Percentiles rank a stretch among this genome's conserved stretches.
phyloP scores from a whole-genome alignment of 2,113 vertebrate species.

The Brachionichthys hirsutus region DNA sequence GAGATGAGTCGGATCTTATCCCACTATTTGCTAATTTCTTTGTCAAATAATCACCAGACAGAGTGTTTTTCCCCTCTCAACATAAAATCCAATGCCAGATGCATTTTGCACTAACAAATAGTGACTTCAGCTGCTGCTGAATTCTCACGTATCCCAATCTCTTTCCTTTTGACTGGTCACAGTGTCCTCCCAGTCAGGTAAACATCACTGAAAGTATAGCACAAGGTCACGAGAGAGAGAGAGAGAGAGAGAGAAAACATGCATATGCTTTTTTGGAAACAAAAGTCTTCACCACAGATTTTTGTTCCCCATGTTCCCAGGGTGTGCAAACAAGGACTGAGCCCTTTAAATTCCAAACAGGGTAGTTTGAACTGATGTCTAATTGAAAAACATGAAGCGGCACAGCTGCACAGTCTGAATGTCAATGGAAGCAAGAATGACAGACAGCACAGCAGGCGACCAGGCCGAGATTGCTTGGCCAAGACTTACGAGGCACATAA shows the following conservation, averaged over 20 bases:
- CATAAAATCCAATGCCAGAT: neutral
- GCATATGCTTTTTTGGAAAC: neutral
- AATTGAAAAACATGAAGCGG: conserved; percentile 75
- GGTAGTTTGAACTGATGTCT: conserved; percentile 63
- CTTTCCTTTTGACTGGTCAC: neutral
- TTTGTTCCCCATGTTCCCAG: conserved; percentile 32
- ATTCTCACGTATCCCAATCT: neutral
- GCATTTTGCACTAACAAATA: neutral
- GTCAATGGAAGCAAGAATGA: conserved; percentile 69
- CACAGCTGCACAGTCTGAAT: conserved; percentile 68
- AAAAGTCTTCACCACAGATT: conserved; percentile 10
- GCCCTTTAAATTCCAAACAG: conserved; percentile 71
- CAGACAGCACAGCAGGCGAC: conserved; percentile 63
- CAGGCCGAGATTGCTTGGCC: conserved; percentile 51
- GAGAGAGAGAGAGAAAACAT: neutral
- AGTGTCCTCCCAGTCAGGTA: neutral
- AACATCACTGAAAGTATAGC: conserved; percentile 6
- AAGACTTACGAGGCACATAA: conserved; percentile 66
- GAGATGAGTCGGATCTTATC: conserved; percentile 26
- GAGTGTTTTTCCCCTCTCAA: neutral
- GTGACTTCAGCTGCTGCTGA: neutral
- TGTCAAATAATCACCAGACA: neutral
- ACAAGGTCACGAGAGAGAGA: neutral
- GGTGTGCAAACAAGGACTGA: conserved; percentile 53
- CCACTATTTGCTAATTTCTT: conserved; percentile 4